phyloP scores from a whole-genome alignment of 1,140 invertebrate species.

The Wiebesia pumilae region DNA sequence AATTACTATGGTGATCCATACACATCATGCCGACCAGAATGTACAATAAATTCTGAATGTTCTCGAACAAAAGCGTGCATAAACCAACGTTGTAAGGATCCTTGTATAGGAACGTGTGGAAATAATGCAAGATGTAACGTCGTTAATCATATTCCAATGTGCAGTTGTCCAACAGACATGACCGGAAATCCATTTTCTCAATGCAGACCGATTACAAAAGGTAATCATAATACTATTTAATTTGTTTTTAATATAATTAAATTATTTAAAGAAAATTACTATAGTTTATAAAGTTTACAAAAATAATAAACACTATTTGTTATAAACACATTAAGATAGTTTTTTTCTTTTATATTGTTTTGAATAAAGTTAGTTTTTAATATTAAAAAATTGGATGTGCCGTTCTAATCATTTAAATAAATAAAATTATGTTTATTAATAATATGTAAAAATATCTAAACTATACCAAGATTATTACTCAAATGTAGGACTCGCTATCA shows the following conservation, averaged over 20 bases:
- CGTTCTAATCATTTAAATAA: no score
- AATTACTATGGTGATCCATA: conserved; percentile 86
- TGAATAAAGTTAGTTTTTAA: no score
- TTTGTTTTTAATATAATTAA: neutral
- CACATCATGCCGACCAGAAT: conserved; percentile 84
- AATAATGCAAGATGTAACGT: conserved; percentile 84
- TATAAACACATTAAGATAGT: no score
- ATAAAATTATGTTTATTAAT: no score
- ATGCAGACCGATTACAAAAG: conserved; percentile 74
- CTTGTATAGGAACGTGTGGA: conserved; percentile 86
- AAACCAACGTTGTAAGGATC: conserved; percentile 84
- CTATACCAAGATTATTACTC: no score
- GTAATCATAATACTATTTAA: conserved; percentile 44
- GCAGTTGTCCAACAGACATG: conserved; percentile 80
- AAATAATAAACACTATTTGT: no score
- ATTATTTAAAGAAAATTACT: no score
- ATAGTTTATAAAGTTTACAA: no score
- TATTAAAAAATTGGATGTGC: no score
- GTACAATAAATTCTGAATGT: conserved; percentile 89
- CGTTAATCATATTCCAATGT: conserved; percentile 85
- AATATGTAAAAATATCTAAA: no score
- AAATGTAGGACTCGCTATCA: no score
- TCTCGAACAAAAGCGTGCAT: conserved; percentile 83
- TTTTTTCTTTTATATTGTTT: no score
- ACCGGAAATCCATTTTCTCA: conserved; percentile 87